Conservation (phyloP, 2,113 vertebrate species). For the Zosterops borbonicus region DNA sequence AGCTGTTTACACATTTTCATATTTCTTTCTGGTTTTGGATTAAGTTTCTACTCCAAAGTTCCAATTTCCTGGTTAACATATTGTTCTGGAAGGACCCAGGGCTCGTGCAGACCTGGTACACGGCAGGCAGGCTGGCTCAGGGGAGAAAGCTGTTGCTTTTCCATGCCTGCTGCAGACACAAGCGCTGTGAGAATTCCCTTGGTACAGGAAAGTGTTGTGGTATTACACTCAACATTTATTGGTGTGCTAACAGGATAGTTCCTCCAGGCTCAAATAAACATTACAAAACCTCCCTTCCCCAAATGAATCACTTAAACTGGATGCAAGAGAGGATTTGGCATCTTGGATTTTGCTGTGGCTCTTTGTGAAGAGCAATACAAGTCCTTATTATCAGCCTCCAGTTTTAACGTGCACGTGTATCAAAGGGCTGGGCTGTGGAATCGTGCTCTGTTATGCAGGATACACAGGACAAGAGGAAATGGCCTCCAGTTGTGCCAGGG, state of each 20-base stretch:
- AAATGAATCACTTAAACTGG: neutral
- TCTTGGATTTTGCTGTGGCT: neutral
- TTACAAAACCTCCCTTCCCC: neutral
- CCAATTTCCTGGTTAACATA: neutral
- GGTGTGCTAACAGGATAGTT: neutral
- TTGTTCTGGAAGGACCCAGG: neutral
- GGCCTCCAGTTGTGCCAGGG: neutral
- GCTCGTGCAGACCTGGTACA: neutral
- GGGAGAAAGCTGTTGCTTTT: neutral
- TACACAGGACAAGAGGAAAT: neutral
- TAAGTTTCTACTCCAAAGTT: neutral
- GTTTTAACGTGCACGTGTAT: neutral
- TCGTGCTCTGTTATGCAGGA: conserved; percentile 67
- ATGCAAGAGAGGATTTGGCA: neutral
- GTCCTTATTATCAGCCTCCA: neutral
- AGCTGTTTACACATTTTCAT: neutral
- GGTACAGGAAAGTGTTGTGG: neutral
- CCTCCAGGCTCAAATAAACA: neutral
- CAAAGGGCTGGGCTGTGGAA: conserved; percentile 69
- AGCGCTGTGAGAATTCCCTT: neutral
- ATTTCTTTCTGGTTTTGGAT: neutral
- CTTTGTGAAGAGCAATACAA: neutral
- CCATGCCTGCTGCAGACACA: neutral
- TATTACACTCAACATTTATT: neutral
- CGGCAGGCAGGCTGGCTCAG: neutral